Percentiles rank a stretch among this genome's conserved stretches.
These are phyloP conservation scores for Drosophila longiperda DNA, from an alignment of 2,888 invertebrate species.

Conservation along the genomic window DNA sequence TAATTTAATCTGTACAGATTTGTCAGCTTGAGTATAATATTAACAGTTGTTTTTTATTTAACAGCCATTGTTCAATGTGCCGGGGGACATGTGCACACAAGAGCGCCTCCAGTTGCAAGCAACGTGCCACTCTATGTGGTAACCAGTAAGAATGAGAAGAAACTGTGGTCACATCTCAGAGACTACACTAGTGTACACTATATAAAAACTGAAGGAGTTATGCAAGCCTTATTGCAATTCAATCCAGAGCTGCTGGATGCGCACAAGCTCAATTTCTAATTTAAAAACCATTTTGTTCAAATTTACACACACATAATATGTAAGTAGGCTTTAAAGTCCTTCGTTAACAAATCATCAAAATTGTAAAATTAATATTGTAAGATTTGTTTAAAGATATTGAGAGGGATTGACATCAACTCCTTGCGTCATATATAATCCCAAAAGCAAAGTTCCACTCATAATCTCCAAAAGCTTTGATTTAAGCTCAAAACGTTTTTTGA, in stretches of 20 bases:
- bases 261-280: conserved; percentile 14
- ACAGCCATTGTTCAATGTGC: conserved; percentile 61
- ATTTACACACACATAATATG: background rate
- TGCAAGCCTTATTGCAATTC: conserved; percentile 59
- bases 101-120: conserved; percentile 20
- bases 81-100: conserved; percentile 48
- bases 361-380: background rate
- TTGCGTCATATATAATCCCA: background rate
- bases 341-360: background rate
- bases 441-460: background rate
- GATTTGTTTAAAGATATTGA: background rate
- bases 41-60: background rate
- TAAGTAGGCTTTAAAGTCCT: background rate
- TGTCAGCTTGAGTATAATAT: background rate
- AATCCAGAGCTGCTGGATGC: conserved; percentile 27
- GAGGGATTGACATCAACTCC: background rate
- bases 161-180: conserved; percentile 11
- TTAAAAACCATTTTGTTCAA: background rate
- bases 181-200: conserved; percentile 33
- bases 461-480: background rate
- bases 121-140: conserved; percentile 51
- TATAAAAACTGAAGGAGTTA: conserved; percentile 59
- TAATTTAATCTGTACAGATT: background rate
- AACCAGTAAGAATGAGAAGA: conserved; percentile 12
- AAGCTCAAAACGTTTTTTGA: background rate